Evolutionary conservation across 1,140 invertebrate species (phyloP).

Genomic region (Drosophila ercepeae): DNA sequence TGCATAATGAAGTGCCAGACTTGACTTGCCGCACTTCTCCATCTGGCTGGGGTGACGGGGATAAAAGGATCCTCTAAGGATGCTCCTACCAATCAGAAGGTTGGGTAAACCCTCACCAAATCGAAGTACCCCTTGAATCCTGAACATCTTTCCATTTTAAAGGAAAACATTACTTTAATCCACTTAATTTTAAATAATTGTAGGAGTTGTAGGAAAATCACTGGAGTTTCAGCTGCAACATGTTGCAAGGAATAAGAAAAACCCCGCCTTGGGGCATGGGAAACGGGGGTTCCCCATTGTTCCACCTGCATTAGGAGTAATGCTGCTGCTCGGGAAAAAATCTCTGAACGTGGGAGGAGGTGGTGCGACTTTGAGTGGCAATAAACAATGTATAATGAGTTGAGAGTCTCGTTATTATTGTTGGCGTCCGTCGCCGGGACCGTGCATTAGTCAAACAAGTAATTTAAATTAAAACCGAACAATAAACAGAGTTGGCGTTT

Average conservation of each 20-base stretch:
- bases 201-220: too few relatives aligned
- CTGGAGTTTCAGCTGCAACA: constrained; percentile 3
- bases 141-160: too few relatives aligned
- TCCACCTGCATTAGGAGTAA: constrained; percentile 29
- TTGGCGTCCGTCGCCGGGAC: constrained; percentile 8
- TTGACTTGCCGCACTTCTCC: constrained; percentile 31
- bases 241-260: neutral
- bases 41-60: neutral
- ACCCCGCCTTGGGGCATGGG: neutral
- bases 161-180: too few relatives aligned
- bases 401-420: constrained; percentile 37
- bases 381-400: constrained; percentile 51
- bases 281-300: constrained; percentile 22
- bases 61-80: neutral
- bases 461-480: constrained; percentile 41
- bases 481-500: constrained; percentile 3
- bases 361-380: constrained; percentile 36
- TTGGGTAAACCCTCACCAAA: neutral
- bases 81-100: too few relatives aligned
- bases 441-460: constrained; percentile 43
- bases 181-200: too few relatives aligned
- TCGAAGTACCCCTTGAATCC: too few relatives aligned
- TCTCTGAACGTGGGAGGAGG: neutral
- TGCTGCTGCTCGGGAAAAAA: constrained; percentile 26
- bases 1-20: constrained; percentile 70